Base-by-base conservation (phyloP, 2,888 invertebrate species). In the Sthenelais limicola region DNA sequence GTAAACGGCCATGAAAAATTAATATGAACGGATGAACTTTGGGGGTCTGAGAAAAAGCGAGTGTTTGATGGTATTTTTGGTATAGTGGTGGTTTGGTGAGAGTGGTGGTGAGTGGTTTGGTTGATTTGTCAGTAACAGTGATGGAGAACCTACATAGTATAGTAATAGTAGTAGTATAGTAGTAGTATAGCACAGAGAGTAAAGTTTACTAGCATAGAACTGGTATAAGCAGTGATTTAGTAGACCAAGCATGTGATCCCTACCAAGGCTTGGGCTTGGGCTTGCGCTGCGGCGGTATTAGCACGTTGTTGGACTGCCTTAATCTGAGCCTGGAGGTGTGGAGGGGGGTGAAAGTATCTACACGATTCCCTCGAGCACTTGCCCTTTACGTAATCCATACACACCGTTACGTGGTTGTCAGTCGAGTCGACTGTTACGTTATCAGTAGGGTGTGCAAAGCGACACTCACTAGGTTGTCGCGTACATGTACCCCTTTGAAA, bases 321-420 rank as follows among this genome's bases (percentile, higher is more conserved):
- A 74, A 86, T 84, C 83, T 92, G 93, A 62, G 84, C 84, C 83
- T 92, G 93, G 92, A 97, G 96, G 94, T 97, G 97, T 93, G 96
- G 94, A 92, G 97, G 97, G 92, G 97, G 97, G 93, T 97, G 97
- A 94, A 96, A 97, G 95, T 97, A 97, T 93, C 96, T 95, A 94
- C 97, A 97, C 92, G 95, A 95, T 92, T 96, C 96, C 92, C 97
- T 95, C 92, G 94, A 93, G 93, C 97, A 97, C 93, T 87, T 87
- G 78, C 87, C 86, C 82, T 87, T 86, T 77, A 97, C 94, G 92
- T 95, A 96, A 93, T 97, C 97, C 96, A 97, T 97, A 95, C 97
- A 97, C 92, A 97, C 96, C 92, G 96, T 96, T 92, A 97, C 96
- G 80, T 95, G 94, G 93, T 96, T 96, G 93, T 97, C 97, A 91